These are phyloP conservation scores for Narcine bancroftii DNA, from an alignment of 2,113 vertebrate species.

Conservation along the genomic window DNA sequence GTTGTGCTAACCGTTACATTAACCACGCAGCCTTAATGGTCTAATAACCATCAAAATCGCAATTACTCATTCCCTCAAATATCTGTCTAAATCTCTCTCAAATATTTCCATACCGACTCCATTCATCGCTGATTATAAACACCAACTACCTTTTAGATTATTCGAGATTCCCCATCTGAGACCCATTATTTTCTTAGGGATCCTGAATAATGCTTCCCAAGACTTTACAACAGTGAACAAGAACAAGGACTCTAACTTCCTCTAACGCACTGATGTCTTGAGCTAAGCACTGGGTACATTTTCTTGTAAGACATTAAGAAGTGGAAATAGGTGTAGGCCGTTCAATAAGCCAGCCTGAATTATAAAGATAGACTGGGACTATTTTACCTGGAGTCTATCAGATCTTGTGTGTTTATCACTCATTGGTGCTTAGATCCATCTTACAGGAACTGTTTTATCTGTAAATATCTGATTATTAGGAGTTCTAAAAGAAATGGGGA, in stretches of 20 bases:
- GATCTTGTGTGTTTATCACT: too few relatives aligned
- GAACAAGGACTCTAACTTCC: neutral
- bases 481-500: neutral
- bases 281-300: neutral
- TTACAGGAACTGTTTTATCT: neutral
- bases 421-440: neutral
- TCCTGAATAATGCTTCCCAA: neutral
- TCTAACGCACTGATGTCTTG: neutral
- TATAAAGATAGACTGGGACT: too few relatives aligned
- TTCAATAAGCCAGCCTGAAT: too few relatives aligned
- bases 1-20: too few relatives aligned
- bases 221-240: neutral
- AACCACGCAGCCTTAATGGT: too few relatives aligned
- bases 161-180: too few relatives aligned
- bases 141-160: neutral
- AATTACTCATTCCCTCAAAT: neutral
- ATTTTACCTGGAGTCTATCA: too few relatives aligned
- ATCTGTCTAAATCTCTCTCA: neutral
- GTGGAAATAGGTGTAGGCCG: neutral
- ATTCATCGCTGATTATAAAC: neutral
- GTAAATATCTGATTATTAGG: neutral
- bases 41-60: too few relatives aligned
- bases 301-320: neutral
- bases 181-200: neutral
- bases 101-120: neutral